Percentiles rank a stretch among this genome's conserved stretches.
Conservation (phyloP, 2,113 vertebrate genomes). For the Phylloscopus trochiloides region DNA sequence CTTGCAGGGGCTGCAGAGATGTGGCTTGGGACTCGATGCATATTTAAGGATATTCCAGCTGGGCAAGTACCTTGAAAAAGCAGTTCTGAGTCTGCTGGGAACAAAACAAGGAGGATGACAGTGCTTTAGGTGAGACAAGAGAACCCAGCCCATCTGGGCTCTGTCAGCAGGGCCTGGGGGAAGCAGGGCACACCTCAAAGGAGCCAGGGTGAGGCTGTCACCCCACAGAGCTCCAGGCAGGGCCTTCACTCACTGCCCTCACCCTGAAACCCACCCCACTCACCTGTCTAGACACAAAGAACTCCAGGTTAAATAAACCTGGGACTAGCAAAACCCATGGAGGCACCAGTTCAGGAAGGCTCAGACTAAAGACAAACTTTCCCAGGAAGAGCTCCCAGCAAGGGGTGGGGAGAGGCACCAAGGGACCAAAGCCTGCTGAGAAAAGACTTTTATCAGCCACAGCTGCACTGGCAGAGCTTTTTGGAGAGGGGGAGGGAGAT, state of each 20-base stretch:
- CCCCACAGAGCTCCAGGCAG: background rate
- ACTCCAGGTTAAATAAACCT: background rate
- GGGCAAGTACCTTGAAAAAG: constrained; percentile 4
- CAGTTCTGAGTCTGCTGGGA: constrained; percentile 15
- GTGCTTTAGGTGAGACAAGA: background rate
- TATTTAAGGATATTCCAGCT: constrained; percentile 22
- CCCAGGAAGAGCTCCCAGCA: background rate
- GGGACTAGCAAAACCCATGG: background rate
- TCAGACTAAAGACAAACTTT: background rate
- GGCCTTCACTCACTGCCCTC: background rate
- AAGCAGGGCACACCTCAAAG: background rate
- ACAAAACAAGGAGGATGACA: background rate
- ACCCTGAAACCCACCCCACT: background rate
- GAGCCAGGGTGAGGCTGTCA: accelerated
- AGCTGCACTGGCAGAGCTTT: background rate
- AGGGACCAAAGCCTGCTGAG: background rate
- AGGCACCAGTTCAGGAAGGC: background rate
- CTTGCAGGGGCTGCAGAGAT: background rate
- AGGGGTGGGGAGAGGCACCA: background rate
- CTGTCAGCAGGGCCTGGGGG: background rate
- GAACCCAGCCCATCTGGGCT: background rate
- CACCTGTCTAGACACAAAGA: background rate
- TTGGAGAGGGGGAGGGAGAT: background rate
- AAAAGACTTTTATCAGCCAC: background rate
- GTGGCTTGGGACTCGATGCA: background rate